Percentiles rank a stretch among this genome's conserved stretches.
These are phyloP conservation scores for Chionoecetes opilio DNA, from an alignment of 1,140 invertebrate species.

Conservation along the genomic window DNA sequence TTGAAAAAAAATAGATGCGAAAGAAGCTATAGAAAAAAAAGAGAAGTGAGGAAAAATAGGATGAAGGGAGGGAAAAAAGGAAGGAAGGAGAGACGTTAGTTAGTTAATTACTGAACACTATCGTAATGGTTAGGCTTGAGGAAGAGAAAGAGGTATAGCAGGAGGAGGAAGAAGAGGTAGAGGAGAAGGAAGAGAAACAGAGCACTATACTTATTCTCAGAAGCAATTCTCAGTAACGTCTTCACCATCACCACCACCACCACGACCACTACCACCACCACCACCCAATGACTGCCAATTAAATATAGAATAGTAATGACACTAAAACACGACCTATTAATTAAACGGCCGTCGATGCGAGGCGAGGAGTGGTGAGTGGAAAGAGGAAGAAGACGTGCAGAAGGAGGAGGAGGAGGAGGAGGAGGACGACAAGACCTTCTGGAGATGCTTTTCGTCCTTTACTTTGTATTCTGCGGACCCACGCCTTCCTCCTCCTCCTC, in stretches of 20 bases:
- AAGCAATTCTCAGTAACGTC: not conserved
- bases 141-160: not conserved
- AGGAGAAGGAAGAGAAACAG: not conserved
- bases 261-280: not conserved
- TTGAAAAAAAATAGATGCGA: too few species aligned
- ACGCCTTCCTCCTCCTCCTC: not conserved
- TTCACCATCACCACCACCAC: not conserved
- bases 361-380: not conserved
- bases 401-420: not conserved
- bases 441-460: too few species aligned
- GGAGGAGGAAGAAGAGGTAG: not conserved
- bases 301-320: constrained; percentile 39
- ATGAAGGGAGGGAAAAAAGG: too few species aligned
- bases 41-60: too few species aligned
- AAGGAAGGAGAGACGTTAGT: too few species aligned
- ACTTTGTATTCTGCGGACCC: too few species aligned
- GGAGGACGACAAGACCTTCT: too few species aligned
- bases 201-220: not conserved
- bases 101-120: too few species aligned
- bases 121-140: not conserved
- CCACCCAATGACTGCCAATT: constrained; percentile 14
- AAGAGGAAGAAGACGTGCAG: not conserved
- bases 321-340: constrained; percentile 38
- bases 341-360: constrained; percentile 12
- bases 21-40: too few species aligned